Base-by-base conservation (phyloP, 1,140 invertebrate genomes). In the Aphaenogaster rudis region DNA sequence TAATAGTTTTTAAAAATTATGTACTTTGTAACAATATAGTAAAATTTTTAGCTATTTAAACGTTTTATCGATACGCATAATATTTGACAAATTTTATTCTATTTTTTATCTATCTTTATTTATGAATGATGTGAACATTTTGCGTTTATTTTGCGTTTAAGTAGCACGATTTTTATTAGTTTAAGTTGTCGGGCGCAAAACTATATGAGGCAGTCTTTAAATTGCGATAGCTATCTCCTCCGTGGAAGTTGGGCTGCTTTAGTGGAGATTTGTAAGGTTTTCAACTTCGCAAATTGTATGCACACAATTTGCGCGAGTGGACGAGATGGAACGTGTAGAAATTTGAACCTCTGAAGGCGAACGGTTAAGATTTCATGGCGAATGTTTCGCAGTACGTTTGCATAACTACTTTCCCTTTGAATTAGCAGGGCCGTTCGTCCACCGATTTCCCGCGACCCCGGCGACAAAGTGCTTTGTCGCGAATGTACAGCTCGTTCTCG, bases 271-370 rank as follows among this genome's bases (percentile, higher is more conserved):
- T 84, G 67, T 59, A 50, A 42, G 71, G 28, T 74, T 74, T 42
- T 82, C 67, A 82, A 57, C 52, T 72, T 71, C 6, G 69, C 54
- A 76, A 84, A 84, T 61, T 84, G 69, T 76, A 45, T 61, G 54
- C 33, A 84, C 80, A 76, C 80, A 76, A 76, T 84, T 61, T 76
- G 69, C 54, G 13, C 42, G 69, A 61, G 80, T 54, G 80, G 67
- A 48, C 80, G 79, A 82, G 79, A 57, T 82, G 66, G 79, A 54
- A 72, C 67, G 21, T 71, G 80, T 42, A 48, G 80, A 84, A 84
- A 74, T 74, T 61, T 61, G 42, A 84, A 45, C 33, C 8, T 82
- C 21, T 61, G 42, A 61, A 82, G 54, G 39, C 57, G 67, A 21
- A 48, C 39, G 39, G 39, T 59, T 82, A 42, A 72, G 42, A 74